Percentiles rank a stretch among this genome's conserved stretches.
These are phyloP conservation scores for Enteromius fasciolatus DNA, from an alignment of 2,797 vertebrate genomes.

Conservation along the genomic window DNA sequence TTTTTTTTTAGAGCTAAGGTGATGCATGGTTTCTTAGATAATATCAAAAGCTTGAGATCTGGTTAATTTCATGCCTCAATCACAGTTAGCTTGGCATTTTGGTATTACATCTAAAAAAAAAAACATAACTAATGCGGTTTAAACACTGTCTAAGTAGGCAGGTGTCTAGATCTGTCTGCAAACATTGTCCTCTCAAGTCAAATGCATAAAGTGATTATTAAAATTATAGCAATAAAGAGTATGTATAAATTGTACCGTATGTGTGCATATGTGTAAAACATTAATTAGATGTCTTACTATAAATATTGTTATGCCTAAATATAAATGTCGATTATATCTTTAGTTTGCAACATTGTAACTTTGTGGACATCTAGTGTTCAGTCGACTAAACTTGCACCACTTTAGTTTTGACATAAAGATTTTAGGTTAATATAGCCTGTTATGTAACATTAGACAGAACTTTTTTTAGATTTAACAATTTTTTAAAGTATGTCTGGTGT, in stretches of 20 bases:
- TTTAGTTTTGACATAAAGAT: not conserved
- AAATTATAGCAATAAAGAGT: not conserved
- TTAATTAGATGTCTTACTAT: not conserved
- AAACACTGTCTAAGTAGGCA: not conserved
- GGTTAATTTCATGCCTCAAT: not conserved
- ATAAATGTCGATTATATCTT: not conserved
- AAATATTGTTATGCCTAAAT: not conserved
- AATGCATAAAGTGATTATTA: not conserved
- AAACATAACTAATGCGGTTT: not conserved
- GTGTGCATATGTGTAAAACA: not conserved
- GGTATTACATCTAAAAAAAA: not conserved
- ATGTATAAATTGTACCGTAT: not conserved
- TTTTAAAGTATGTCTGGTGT: not conserved
- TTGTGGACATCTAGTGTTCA: constrained; percentile 47
- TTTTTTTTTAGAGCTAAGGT: not conserved
- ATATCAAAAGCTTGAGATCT: not conserved
- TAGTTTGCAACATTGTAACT: constrained; percentile 1
- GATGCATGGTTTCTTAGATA: not conserved
- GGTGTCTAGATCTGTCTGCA: not conserved
- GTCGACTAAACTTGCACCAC: not conserved
- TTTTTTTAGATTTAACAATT: too few relatives aligned
- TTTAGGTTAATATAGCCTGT: not conserved
- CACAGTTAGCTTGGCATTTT: not conserved
- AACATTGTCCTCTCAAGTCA: not conserved
- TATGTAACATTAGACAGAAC: not conserved